Conservation (phyloP, 2,797 vertebrate genomes). For the Vultur gryphus region DNA sequence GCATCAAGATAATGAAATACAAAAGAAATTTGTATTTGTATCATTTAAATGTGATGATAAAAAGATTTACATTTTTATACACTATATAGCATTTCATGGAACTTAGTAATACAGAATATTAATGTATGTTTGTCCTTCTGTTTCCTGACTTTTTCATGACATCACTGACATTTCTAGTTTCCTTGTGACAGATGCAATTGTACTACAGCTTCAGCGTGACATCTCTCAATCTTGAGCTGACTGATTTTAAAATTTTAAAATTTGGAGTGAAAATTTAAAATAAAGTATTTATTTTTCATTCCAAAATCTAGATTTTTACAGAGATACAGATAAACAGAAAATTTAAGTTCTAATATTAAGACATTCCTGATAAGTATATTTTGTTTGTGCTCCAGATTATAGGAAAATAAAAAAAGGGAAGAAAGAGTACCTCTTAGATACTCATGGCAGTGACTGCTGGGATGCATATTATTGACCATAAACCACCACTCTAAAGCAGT, state of each 20-base stretch:
- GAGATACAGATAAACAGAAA: not conserved
- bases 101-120: not conserved
- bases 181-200: not conserved
- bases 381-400: not conserved
- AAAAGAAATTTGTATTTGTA: not conserved
- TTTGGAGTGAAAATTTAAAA: not conserved
- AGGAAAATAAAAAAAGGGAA: not conserved
- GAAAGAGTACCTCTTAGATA: not conserved
- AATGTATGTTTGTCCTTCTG: fast-evolving
- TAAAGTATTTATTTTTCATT: not conserved
- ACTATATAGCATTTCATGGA: not conserved
- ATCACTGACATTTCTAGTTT: not conserved
- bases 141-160: not conserved
- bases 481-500: not conserved
- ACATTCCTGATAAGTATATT: not conserved
- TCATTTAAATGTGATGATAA: not conserved
- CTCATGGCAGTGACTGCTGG: not conserved
- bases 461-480: not conserved
- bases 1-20: not conserved
- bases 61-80: not conserved
- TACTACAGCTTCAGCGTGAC: not conserved
- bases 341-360: not conserved
- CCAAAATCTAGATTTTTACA: not conserved
- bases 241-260: not conserved
- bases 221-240: not conserved